Evolutionary conservation across 2,797 vertebrate genomes (phyloP).

Genomic region (Myotis vivesi): DNA sequence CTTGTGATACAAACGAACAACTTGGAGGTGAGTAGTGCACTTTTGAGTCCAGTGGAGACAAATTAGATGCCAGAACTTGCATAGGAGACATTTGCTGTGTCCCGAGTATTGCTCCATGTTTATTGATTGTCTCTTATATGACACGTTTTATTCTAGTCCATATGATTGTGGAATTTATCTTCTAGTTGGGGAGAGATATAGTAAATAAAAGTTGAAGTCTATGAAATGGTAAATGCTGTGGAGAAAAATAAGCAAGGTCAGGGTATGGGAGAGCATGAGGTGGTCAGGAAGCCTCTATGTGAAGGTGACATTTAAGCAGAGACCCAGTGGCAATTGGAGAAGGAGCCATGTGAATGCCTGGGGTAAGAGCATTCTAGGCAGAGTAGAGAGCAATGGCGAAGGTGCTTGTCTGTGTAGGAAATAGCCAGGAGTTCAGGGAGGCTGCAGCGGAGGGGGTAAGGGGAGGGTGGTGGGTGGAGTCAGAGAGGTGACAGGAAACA

Average conservation of each 20-base stretch:
- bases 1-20: not conserved
- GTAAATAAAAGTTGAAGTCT: not conserved
- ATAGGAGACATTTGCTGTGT: not conserved
- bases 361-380: not conserved
- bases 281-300: not conserved
- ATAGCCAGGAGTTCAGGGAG: not conserved
- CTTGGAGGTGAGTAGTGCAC: not conserved
- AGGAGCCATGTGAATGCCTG: not conserved
- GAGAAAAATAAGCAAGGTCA: not conserved
- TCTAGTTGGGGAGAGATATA: not conserved
- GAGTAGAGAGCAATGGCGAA: not conserved
- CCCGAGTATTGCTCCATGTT: not conserved
- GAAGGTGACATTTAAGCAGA: not conserved
- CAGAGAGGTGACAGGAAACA: not conserved
- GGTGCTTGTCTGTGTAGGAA: not conserved
- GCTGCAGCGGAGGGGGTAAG: not conserved
- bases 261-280: not conserved
- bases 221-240: not conserved
- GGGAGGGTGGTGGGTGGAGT: not conserved
- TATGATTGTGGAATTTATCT: not conserved
- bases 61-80: not conserved
- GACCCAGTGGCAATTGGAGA: not conserved
- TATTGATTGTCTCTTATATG: not conserved
- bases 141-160: not conserved
- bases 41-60: not conserved